Evolutionary conservation across 2,797 vertebrate species (phyloP), one percentile per base, ranked within the genome.

Genomic region (Tragelaphus eurycerus): DNA sequence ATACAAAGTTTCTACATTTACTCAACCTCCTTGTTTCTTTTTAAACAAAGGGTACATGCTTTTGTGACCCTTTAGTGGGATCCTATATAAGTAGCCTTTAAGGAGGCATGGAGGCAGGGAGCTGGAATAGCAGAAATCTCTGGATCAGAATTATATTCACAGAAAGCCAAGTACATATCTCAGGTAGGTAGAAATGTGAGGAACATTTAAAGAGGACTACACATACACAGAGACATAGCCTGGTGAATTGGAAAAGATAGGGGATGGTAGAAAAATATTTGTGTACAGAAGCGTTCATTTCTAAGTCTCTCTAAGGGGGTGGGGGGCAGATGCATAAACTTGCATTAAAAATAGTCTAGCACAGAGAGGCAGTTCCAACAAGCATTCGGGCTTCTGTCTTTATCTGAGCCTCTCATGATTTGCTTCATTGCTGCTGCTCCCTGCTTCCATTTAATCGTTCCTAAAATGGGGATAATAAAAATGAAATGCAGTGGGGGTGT

Each of bases 401-500:
- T 89, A 85, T 96, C 97, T 85, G 81, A 98, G 93, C 90, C 90
- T 95, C 96, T 97, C 95, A 96, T 97, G 97, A 98, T 97, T 97
- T 97, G 97, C 97, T 97, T 98, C 97, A 95, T 95, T 97, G 97
- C 98, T 86, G 78, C 83, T 59, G 96, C 96, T 97, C 96, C 94
- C 74, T 87, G 92, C 96, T 97, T 97, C 97, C 90, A 98, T 97
- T 98, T 97, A 97, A 96, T 97, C 79, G 81, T 97, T 97, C 96
- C 97, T 97, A 98, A 98, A 98, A 97, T 95, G 96, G 94, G 92
- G 95, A 93, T 96, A 96, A 98, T 98, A 98, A 98, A 98, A 98
- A 96, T 96, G 96, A 98, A 98, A 92, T 97, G 97, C 93, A 90
- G 94, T 71, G 88, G 94, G 97, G 95, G 95, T 95, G 96, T 97